Evolutionary conservation across 2,113 vertebrate species (phyloP), one percentile per base, ranked within the genome.

Genomic region (Natator depressus): DNA sequence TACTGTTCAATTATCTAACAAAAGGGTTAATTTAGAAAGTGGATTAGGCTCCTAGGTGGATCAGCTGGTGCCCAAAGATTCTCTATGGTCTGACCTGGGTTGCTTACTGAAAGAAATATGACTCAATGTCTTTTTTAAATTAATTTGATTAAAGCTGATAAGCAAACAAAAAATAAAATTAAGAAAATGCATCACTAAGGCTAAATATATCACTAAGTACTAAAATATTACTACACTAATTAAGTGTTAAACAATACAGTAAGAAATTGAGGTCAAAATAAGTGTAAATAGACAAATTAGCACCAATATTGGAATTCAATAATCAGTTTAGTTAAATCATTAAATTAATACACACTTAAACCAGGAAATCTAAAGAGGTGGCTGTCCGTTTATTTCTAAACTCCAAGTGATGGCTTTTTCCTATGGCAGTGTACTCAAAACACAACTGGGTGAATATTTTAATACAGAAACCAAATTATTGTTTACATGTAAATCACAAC

Each of bases 151-250:
- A 53, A 24, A 50, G 80, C 50, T 50, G 55, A 54, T 88, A 84
- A 72, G 96, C 55, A 31, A 55, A 42, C 42, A 42, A 42, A 49
- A 81, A 89, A 82, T 31, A 83, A 93, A 93, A 93, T 35, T 5
- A 59, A 84, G 90, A 82, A 46, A 46, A 62, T 22, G 72, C 38
- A 91, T 87, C 53, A 81, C 87, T 92, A 82, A 83, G 94, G 89
- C 49, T 53, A 54, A 91, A 82, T 38, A 72, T 38, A 72, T 72
- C 9, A 72, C n/a, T 3, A 38, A 22, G 51, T 16, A 76, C 62
- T 84, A 55, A 90, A 97, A 91, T 85, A 85, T 1, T 47, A 92
- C 76, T 75, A 84, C 92, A 95, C 80, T 85, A 92, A 59, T 57
- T 85, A 69, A 82, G 29, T 82, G 87, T 93, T 59, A 93, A 93